Evolutionary conservation across 2,113 vertebrate genomes (phyloP).

Genomic region (Dermatemys mawii): DNA sequence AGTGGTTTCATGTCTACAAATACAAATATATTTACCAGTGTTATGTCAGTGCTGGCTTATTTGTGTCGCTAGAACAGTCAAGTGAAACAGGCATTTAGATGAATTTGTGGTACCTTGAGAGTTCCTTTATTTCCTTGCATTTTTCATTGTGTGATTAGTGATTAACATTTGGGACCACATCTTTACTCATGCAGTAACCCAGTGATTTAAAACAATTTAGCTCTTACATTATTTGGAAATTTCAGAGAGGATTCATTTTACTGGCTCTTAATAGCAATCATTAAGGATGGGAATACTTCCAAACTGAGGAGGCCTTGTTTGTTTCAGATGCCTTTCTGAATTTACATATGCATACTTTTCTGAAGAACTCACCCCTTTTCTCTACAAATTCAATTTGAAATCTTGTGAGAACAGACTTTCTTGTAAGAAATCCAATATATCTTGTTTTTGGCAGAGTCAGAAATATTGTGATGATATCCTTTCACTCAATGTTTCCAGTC

Average conservation of each 20-base stretch:
- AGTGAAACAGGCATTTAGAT: background rate
- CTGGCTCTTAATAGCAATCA: background rate
- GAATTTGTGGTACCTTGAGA: background rate
- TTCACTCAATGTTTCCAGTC: background rate
- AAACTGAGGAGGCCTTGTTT: background rate
- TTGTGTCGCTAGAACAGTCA: background rate
- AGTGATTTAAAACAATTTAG: background rate
- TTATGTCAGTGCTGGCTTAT: background rate
- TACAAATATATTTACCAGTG: background rate
- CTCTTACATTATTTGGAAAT: background rate
- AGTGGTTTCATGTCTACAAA: conserved; percentile 6
- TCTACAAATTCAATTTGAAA: background rate
- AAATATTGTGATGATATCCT: background rate
- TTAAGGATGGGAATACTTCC: background rate
- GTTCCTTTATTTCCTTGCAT: background rate
- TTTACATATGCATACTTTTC: background rate
- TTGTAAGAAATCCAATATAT: background rate
- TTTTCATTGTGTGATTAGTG: background rate
- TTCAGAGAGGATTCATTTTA: background rate
- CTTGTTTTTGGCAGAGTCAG: background rate
- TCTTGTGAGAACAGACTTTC: background rate
- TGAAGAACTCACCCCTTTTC: background rate
- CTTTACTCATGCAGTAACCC: background rate
- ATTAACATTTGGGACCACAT: background rate
- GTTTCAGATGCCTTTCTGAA: background rate